Evolutionary conservation across 2,113 vertebrate species (phyloP), one percentile per base, ranked within the genome.

Genomic region (Macquaria ambigua): DNA sequence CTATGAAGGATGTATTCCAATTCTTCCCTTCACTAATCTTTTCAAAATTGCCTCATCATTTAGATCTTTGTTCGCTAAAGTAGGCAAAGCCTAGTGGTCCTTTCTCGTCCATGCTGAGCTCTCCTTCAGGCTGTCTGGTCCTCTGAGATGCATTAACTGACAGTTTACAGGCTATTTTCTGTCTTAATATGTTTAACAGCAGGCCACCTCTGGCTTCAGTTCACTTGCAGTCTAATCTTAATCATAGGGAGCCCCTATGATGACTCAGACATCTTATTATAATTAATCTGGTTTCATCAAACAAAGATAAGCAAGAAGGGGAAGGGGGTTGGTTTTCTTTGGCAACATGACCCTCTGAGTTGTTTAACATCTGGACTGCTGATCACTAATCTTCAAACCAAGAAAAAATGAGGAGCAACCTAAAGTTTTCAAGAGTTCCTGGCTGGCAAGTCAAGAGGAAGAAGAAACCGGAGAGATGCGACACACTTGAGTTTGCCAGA

Each of bases 211-310:
- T 73, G 77, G 64, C 63, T 63, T 43, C 63, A 72, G 72, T 34
- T 80, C 70, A 55, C 34, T 43, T 34, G 2, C 15, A 68, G 89
- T 79, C 86, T 92, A 73, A 87, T 74, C 74, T 88, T 80, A 85
- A 87, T 71, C 41, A 25, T 3, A 31, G 56, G 28, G 37, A 52
- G 28, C 15, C 16, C 20, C 28, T 25, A 14, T n/a, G 74, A 66
- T 39, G 52, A 74, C 37, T 25, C 21, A 18, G n/a, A 50, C 15
- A 9, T 84, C 28, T 43, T 48, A 53, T 41, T 62, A 76, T 75
- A 74, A 73, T 64, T 8, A 72, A 79, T 58, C 55, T 58, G 39
- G 8, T 67, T 41, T 68, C 34, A 62, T 64, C 39, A 67, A 39
- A 53, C n/a, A 58, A 48, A 31, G 21, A 39, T 8, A 41, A 43